Percentiles rank a stretch among this genome's conserved stretches.
phyloP scores from a whole-genome alignment of 2,888 invertebrate genomes.

The Nephrotoma appendiculata region DNA sequence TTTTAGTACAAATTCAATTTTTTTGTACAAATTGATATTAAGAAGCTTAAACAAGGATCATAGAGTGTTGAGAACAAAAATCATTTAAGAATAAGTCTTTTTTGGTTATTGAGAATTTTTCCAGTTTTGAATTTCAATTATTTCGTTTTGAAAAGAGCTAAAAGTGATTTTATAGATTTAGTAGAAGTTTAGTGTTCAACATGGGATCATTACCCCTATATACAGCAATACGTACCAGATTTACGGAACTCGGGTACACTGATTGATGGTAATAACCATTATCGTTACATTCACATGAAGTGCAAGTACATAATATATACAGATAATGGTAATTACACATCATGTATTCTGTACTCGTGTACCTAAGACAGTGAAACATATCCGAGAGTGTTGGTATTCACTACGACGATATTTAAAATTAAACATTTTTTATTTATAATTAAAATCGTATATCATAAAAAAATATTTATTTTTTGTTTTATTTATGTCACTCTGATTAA shows the following conservation, averaged over 20 bases:
- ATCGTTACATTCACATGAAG: neutral
- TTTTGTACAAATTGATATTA: neutral
- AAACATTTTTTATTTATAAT: neutral
- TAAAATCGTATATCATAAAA: neutral
- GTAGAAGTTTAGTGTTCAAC: neutral
- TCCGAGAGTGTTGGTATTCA: neutral
- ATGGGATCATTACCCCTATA: neutral
- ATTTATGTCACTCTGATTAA: neutral
- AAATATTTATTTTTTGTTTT: neutral
- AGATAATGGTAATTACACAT: neutral
- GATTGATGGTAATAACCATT: neutral
- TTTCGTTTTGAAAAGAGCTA: neutral
- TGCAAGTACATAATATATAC: neutral
- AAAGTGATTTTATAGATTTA: neutral
- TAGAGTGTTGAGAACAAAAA: neutral
- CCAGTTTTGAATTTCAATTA: neutral
- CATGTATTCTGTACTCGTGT: neutral
- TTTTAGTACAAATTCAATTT: neutral
- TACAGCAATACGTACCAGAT: neutral
- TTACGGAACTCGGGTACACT: neutral
- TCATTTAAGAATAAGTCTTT: neutral
- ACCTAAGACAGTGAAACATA: neutral
- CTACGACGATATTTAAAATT: neutral
- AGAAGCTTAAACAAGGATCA: neutral
- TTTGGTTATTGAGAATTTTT: neutral